Percentiles rank a stretch among this genome's conserved stretches.
Evolutionary conservation across 2,113 vertebrate species (phyloP).

Genomic region (Halichoerus grypus): DNA sequence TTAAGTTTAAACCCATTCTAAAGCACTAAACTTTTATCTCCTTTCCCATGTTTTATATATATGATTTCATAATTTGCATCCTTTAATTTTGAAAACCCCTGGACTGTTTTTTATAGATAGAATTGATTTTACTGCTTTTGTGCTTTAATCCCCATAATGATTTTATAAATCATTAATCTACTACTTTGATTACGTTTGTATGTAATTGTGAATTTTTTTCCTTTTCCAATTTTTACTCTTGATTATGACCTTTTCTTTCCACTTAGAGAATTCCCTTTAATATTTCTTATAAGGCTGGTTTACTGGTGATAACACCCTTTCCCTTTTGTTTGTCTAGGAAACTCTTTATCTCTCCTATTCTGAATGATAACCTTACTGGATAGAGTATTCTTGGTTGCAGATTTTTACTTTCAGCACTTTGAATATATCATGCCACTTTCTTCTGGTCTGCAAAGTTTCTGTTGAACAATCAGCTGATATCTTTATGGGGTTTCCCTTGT

Average conservation of each 20-base stretch:
- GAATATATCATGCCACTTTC: not conserved
- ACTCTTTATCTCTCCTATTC: not conserved
- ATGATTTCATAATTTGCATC: not conserved
- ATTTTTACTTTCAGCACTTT: not conserved
- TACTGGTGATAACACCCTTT: not conserved
- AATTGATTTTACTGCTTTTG: not conserved
- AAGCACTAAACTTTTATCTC: not conserved
- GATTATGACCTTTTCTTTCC: not conserved
- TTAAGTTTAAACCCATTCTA: not conserved
- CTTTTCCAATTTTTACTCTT: not conserved
- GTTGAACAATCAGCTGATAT: not conserved
- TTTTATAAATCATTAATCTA: not conserved
- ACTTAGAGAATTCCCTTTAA: not conserved
- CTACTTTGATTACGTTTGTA: not conserved
- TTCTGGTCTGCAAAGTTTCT: not conserved
- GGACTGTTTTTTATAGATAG: not conserved
- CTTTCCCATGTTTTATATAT: not conserved
- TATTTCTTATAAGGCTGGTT: not conserved
- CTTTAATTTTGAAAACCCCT: not conserved
- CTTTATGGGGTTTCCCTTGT: not conserved
- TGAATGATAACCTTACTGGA: not conserved
- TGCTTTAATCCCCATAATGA: not conserved
- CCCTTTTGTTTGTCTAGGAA: not conserved
- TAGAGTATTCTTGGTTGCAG: not conserved
- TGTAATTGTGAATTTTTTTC: not conserved